Conservation (phyloP, 2,113 vertebrate species). For the Alaudala cheleensis region DNA sequence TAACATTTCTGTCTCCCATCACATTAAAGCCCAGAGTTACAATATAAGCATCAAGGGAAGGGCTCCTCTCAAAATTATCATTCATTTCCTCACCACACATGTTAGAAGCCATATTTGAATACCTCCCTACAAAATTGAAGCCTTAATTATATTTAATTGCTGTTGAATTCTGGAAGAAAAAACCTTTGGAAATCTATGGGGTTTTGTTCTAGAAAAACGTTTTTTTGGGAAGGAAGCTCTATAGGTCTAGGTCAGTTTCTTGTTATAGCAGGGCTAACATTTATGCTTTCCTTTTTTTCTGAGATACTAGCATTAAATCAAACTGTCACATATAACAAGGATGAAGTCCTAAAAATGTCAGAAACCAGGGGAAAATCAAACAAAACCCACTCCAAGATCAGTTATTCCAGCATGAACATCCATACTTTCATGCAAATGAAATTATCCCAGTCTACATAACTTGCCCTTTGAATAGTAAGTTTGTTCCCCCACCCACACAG, state of each 20-base stretch:
- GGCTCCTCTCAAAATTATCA: background rate
- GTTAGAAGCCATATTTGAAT: background rate
- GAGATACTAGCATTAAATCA: background rate
- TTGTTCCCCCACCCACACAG: background rate
- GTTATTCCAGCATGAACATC: background rate
- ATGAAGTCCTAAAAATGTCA: background rate
- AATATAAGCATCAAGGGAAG: background rate
- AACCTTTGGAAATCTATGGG: background rate
- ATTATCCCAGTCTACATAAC: background rate
- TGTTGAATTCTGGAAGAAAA: background rate
- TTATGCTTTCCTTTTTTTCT: background rate
- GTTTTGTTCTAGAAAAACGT: background rate
- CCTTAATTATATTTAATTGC: background rate
- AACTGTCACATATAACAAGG: background rate
- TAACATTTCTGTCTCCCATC: background rate
- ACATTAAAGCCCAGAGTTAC: background rate
- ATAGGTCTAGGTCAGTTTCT: background rate
- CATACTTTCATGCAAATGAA: background rate
- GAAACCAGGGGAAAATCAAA: fast-evolving
- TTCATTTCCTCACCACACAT: background rate
- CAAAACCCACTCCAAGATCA: background rate
- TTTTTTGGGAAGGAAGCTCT: background rate
- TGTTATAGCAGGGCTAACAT: background rate
- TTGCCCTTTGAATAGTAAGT: background rate
- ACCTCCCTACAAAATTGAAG: background rate